These are phyloP conservation scores for Empidonax traillii DNA, from an alignment of 2,113 vertebrate species.

Conservation along the genomic window DNA sequence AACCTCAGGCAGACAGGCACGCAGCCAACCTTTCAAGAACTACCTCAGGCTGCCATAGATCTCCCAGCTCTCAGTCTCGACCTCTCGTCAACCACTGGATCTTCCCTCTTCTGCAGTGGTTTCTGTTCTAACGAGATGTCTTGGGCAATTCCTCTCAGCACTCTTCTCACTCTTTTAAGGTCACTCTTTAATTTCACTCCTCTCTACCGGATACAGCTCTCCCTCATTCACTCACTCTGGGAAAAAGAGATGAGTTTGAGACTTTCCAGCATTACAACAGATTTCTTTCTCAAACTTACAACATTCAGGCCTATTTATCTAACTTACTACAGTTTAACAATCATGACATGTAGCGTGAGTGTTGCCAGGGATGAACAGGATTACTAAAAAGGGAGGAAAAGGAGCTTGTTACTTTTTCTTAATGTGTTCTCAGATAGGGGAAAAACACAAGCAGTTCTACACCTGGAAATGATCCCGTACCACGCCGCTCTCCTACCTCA, in stretches of 20 bases:
- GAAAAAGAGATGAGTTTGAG: not conserved
- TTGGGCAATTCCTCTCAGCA: not conserved
- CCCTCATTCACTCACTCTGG: not conserved
- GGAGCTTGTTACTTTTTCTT: not conserved
- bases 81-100: not conserved
- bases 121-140: not conserved
- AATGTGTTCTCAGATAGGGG: not conserved
- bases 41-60: not conserved
- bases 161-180: not conserved
- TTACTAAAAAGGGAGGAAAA: not conserved
- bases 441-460: not conserved
- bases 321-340: not conserved
- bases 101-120: not conserved
- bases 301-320: not conserved
- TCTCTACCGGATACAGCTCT: not conserved
- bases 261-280: not conserved
- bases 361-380: not conserved
- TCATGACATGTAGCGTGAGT: not conserved
- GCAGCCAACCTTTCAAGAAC: not conserved
- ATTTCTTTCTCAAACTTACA: not conserved
- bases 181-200: not conserved
- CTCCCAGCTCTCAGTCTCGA: not conserved
- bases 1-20: slow-evolving; percentile 10
- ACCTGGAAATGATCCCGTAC: not conserved
- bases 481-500: not conserved